Percentiles rank a stretch among this genome's conserved stretches.
These are phyloP conservation scores for Bombus superbus DNA, from an alignment of 1,140 invertebrate species.

Conservation along the genomic window DNA sequence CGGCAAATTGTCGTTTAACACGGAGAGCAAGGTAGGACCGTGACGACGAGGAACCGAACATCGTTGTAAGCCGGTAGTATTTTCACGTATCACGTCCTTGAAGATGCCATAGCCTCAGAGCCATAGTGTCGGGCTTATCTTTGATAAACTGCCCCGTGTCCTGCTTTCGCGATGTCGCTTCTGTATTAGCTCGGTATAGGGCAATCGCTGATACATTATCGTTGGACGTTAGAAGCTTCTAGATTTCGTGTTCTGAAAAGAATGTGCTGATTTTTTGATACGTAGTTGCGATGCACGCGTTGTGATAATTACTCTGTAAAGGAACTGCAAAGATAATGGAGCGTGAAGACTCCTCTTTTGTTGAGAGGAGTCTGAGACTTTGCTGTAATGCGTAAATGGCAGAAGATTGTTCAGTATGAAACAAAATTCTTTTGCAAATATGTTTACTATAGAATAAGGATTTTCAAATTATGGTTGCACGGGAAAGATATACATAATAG, in stretches of 20 bases:
- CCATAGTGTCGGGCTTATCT: too few species aligned
- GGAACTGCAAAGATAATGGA: background rate
- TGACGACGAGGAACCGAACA: slow-evolving; percentile 1
- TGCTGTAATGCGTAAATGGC: too few species aligned
- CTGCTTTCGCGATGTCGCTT: too few species aligned
- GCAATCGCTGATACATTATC: background rate
- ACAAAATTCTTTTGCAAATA: too few species aligned
- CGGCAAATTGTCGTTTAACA: slow-evolving; percentile 47
- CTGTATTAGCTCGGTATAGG: background rate
- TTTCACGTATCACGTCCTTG: background rate
- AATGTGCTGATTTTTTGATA: too few species aligned
- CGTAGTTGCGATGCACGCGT: too few species aligned
- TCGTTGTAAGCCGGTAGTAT: background rate
- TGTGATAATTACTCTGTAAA: too few species aligned
- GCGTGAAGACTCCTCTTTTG: background rate
- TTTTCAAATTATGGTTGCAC: too few species aligned
- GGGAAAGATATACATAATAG: too few species aligned
- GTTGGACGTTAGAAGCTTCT: background rate
- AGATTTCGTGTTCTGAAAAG: background rate
- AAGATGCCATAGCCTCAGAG: too few species aligned
- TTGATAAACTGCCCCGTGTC: background rate
- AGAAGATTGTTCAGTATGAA: background rate
- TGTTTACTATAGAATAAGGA: too few species aligned
- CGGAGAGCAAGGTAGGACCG: slow-evolving; percentile 9
- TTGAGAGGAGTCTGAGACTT: too few species aligned